Base-by-base conservation (phyloP, 2,797 vertebrate genomes). In the Sebastes minor region DNA sequence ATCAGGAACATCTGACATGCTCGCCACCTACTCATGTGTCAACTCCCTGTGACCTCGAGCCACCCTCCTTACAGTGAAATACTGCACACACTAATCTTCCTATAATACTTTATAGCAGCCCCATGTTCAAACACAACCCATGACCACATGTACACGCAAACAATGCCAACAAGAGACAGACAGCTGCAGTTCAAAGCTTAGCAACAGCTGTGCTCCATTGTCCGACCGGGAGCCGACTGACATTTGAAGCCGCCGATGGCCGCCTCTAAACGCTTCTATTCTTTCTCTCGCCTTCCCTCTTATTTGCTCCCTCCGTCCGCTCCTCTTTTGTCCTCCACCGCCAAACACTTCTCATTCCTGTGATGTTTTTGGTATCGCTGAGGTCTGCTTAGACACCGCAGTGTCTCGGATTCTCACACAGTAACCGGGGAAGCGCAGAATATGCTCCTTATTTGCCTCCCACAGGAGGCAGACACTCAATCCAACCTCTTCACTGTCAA, bases 331-430 rank as follows among this genome's bases (percentile, higher is more conserved):
- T 89, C 87, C 62, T 81, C 74, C 56, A 22, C 77, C 32, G 71
- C 76, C 81, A 72, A 85, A 82, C 87, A 76, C 75, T 88, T 89
- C 56, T 86, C 92, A 90, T 92, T 92, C 93, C 89, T 88, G 77
- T 84, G 82, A 93, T 94, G 91, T 91, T 92, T 92, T 88, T 86
- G 85, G 82, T 72, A 30, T 82, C 23, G 53, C 80, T 61, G 86
- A 89, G 88, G 90, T 93, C 90, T 93, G 91, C 93, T 87, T 86
- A 49, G 94, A 91, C 89, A 93, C 93, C 78, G 74, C 90, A 91
- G 79, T 69, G 80, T 89, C 87, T 90, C 75, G 11, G 74, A 85
- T 92, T 93, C 83, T 91, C 87, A 75, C 85, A 83, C 71, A 64
- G 91, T 83, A 86, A 90, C 89, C 75, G 3, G 27, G 84, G 83